A percentile compares a stretch with the other conserved stretches of the same genome.
Evolutionary conservation across 2,888 invertebrate genomes (phyloP).

Genomic region (Troides oblongomaculatus): DNA sequence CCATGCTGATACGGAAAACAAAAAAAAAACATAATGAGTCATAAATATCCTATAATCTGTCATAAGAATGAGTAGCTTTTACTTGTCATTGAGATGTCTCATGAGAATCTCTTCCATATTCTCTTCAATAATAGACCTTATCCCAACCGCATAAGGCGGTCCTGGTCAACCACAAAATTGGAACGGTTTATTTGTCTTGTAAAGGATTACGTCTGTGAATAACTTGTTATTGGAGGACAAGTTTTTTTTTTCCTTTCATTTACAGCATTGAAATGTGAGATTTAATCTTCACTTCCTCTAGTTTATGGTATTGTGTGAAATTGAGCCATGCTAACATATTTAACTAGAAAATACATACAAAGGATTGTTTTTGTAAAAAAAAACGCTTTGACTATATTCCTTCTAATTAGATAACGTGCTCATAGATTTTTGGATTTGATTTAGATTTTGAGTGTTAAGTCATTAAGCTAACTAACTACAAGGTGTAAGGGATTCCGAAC

Average conservation of each 20-base stretch:
- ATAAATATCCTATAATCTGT: conserved; percentile 67
- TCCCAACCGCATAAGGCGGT: conserved; percentile 3
- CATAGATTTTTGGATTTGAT: too few species aligned
- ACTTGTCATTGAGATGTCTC: conserved; percentile 50
- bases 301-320: conserved; percentile 9
- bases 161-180: neutral
- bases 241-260: conserved; percentile 6
- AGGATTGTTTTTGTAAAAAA: too few species aligned
- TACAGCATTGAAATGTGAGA: conserved; percentile 12
- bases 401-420: too few species aligned
- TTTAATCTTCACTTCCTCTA: conserved; percentile 19
- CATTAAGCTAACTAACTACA: too few species aligned
- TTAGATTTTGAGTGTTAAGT: too few species aligned
- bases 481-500: too few species aligned
- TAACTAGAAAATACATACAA: too few species aligned
- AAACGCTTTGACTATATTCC: too few species aligned
- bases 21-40: conserved; percentile 56
- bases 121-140: conserved; percentile 1
- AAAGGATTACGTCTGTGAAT: conserved; percentile 28
- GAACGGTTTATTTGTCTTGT: conserved; percentile 18
- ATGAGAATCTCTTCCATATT: conserved; percentile 35
- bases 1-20: conserved; percentile 43
- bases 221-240: conserved; percentile 7
- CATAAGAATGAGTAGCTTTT: conserved; percentile 52
- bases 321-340: neutral